phyloP scores from a whole-genome alignment of 2,888 invertebrate species.

The Chrysodeixis includens region DNA sequence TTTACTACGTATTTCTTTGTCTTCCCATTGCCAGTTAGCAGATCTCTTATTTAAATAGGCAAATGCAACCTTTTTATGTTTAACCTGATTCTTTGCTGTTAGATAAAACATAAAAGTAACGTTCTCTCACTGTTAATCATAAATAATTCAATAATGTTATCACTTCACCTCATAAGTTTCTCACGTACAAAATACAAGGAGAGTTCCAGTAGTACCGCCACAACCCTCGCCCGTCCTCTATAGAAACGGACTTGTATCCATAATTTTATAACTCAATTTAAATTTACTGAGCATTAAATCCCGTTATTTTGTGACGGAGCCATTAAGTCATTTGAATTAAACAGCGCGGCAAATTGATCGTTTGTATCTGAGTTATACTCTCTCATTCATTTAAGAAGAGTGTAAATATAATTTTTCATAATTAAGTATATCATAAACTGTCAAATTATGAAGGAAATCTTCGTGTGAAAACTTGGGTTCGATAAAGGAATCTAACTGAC shows the following conservation, averaged over 20 bases:
- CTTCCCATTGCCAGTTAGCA: too few relatives aligned
- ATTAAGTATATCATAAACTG: too few relatives aligned
- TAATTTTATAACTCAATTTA: slow-evolving; percentile 52
- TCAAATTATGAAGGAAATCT: slow-evolving; percentile 26
- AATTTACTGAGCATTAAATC: slow-evolving; percentile 43
- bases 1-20: too few relatives aligned
- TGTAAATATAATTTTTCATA: too few relatives aligned
- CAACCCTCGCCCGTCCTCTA: neutral
- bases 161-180: neutral
- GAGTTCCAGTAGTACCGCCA: slow-evolving; percentile 29
- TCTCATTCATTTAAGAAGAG: too few relatives aligned
- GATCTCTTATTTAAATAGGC: too few relatives aligned
- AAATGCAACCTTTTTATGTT: too few relatives aligned
- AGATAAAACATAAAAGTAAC: too few relatives aligned
- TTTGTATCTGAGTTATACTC: slow-evolving; percentile 27
- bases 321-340: slow-evolving; percentile 42
- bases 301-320: slow-evolving; percentile 38
- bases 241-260: slow-evolving; percentile 32
- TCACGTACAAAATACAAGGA: slow-evolving; percentile 7
- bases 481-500: neutral
- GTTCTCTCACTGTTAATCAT: neutral
- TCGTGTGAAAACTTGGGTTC: slow-evolving; percentile 3
- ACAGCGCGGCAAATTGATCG: slow-evolving; percentile 38
- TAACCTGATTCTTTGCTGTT: too few relatives aligned
- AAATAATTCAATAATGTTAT: neutral